Evolutionary conservation across 2,113 vertebrate species (phyloP), one percentile per base, ranked within the genome.

Genomic region (Rattus norvegicus): DNA sequence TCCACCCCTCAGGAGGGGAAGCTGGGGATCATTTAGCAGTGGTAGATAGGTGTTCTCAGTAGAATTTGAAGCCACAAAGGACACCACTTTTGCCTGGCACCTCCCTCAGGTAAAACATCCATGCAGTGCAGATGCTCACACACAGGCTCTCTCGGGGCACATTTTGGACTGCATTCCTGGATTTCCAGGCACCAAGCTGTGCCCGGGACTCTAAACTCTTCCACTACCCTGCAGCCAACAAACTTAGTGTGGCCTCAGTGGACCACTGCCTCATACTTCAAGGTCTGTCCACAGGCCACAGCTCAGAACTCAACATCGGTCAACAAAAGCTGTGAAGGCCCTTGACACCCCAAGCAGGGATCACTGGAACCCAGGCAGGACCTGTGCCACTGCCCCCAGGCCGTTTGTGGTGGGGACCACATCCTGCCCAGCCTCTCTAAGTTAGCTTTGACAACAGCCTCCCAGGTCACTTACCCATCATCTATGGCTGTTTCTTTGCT

Each of bases 381-480:
- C 52, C 43, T 26, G 2, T 39, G 36, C 36, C 33, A 49, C 4
- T 69, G 43, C 54, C 61, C 75, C 26, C 12, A 47, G 52, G 69
- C 10, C 63, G 72, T n/a, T 19, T 20, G 3, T 19, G 28, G 69
- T 1, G 17, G 22, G 36, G 2, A 17, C 61, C 77, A 22, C 4
- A 49, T 10, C 22, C 49, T 52, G 65, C 85, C 43, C 47, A 7
- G n/a, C 14, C 19, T 5, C 12, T 73, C 28, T 67, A 43, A 43
- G 8, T 47, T 47, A 65, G 63, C 24, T 26, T 49, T 43, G 86
- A 85, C 9, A 16, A 26, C 7, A 69, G 26, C 19, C 39, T 1
- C 1, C 2, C 19, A 7, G 2, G 11, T 8, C 20, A 16, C n/a
- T 81, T 12, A 77, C 1, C 0, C 10, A 1, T 17, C 8, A 24